Evolutionary conservation across 2,113 vertebrate species (phyloP).

Genomic region (Sciurus niger): DNA sequence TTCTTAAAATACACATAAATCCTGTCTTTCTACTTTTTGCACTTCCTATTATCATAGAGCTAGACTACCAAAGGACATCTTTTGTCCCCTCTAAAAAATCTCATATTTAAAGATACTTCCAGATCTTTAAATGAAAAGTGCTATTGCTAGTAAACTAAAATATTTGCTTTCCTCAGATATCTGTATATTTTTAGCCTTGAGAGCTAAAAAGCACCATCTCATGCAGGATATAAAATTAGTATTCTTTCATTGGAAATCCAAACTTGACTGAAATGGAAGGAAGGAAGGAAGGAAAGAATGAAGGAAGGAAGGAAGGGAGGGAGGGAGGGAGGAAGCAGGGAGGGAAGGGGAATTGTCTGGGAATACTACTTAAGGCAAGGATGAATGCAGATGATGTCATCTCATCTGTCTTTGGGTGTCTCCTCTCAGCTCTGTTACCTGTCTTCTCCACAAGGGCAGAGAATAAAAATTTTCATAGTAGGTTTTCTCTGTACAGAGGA

Average conservation of each 20-base stretch:
- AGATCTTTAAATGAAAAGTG: neutral
- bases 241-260: conserved; percentile 40
- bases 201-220: neutral
- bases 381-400: neutral
- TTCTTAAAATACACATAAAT: neutral
- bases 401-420: neutral
- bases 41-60: neutral
- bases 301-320: no score
- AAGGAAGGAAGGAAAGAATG: neutral
- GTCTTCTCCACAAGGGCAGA: neutral
- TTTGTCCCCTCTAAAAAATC: neutral
- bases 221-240: neutral
- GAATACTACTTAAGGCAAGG: neutral
- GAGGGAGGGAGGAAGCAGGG: no score
- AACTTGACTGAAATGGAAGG: neutral
- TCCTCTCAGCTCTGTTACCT: neutral
- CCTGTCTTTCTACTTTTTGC: neutral
- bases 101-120: conserved; percentile 37
- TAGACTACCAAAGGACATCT: neutral
- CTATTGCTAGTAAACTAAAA: conserved; percentile 20
- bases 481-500: neutral
- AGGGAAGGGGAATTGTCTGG: neutral
- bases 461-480: neutral
- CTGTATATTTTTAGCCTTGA: neutral
- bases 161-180: conserved; percentile 40